Conservation (phyloP, 2,797 vertebrate species). For the Anguilla megastoma region DNA sequence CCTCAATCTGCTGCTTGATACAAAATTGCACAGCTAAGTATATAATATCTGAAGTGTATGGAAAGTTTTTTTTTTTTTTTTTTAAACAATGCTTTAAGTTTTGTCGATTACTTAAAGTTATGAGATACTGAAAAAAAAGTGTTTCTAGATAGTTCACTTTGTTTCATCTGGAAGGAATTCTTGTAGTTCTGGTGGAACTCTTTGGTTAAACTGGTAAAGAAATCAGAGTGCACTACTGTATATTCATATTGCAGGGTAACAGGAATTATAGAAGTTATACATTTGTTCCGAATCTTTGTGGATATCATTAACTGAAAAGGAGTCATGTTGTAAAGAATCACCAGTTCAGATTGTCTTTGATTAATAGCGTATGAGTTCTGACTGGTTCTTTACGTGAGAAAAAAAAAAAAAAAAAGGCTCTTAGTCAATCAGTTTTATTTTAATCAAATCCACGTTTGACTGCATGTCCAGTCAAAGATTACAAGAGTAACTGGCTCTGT, state of each 20-base stretch:
- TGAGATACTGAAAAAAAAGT: background rate
- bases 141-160: background rate
- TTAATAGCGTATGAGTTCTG: background rate
- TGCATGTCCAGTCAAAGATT: no score
- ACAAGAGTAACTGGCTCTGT: background rate
- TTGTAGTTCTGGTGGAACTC: background rate
- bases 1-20: background rate
- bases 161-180: background rate
- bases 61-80: background rate
- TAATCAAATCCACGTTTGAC: no score
- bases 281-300: background rate
- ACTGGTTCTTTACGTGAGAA: no score
- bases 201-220: background rate
- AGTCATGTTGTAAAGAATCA: background rate
- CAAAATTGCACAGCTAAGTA: background rate
- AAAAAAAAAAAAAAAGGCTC: no score
- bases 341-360: no score
- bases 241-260: background rate
- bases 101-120: background rate
- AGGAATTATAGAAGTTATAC: background rate
- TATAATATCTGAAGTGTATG: background rate
- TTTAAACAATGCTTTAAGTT: background rate
- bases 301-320: background rate
- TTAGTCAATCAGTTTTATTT: no score
- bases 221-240: background rate